Evolutionary conservation across 2,888 invertebrate genomes (phyloP), one percentile per base, ranked within the genome.

Genomic region (Epiblema foenella): DNA sequence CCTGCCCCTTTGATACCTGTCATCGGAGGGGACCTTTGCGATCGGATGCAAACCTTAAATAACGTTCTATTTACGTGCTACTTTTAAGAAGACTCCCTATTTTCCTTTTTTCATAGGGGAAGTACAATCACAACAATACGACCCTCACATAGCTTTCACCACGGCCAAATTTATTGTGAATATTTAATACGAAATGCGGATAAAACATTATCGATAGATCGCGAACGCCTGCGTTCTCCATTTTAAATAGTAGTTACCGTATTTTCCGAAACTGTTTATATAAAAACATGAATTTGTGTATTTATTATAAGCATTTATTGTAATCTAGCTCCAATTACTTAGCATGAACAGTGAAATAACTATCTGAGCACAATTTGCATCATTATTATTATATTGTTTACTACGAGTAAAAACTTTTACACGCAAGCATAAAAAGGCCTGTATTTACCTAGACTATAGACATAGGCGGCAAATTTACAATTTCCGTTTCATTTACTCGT

Each of bases 31-130:
- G 59, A 73, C 78, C 74, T 77, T 80, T 82, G 83, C 81, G 63
- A 51, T 51, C 63, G 63, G 63, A 76, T 79, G 75, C 79, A 75
- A 81, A 83, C 82, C 83, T 85, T 85, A 85, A 86, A 87, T 86
- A 85, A 84, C 84, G 80, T 82, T 80, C 77, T 79, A 78, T 85
- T 87, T 87, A 83, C 86, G 85, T 77, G 81, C 82, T 86, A 87
- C 79, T 86, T 87, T 85, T 79, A 60, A 70, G 79, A 79, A 77
- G 78, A 76, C 81, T 76, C 81, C 73, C 79, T 77, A 77, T 77
- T 83, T 83, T 84, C 75, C 75, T 80, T 78, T 77, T 79, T 80
- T 81, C 80, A 81, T 81, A 77, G 79, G 83, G 85, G 83, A 75
- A 29, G 82, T 75, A 77, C 74, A 76, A 74, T 76, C 75, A 77